A percentile compares a stretch with the other conserved stretches of the same genome.
phyloP scores from a whole-genome alignment of 2,888 invertebrate genomes.

The Kryphioiulus occultus region DNA sequence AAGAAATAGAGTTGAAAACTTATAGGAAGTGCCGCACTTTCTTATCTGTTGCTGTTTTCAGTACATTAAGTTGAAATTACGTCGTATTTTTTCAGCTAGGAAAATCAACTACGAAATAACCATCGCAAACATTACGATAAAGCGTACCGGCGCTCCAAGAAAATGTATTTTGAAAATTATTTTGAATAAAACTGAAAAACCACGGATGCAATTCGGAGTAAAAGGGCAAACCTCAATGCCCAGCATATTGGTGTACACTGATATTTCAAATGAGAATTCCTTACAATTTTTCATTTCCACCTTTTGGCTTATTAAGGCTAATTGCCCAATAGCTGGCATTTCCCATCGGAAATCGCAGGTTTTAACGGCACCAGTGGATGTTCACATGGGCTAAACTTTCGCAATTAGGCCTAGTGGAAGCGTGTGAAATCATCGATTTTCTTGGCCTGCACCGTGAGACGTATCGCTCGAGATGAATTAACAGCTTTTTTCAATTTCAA shows the following conservation, averaged over 20 bases:
- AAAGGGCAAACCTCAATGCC: no score
- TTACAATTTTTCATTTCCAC: background rate
- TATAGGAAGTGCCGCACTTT: no score
- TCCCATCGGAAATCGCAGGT: background rate
- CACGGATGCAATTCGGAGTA: no score
- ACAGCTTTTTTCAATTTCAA: slow-evolving; percentile 5
- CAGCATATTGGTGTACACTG: background rate
- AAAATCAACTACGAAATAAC: no score
- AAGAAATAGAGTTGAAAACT: no score
- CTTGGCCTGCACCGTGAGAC: background rate
- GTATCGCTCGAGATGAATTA: background rate
- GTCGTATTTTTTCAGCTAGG: no score
- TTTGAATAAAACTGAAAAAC: no score
- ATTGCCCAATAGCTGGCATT: background rate
- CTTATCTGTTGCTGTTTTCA: no score
- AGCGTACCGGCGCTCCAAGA: no score
- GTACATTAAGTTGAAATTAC: no score
- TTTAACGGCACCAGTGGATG: background rate
- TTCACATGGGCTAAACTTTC: background rate
- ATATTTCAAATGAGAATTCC: background rate
- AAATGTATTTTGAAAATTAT: no score
- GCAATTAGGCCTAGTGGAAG: background rate
- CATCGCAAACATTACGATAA: no score
- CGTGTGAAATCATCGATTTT: background rate
- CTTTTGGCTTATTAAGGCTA: background rate